phyloP scores from a whole-genome alignment of 2,113 vertebrate species.

The Gracilinanus agilis region DNA sequence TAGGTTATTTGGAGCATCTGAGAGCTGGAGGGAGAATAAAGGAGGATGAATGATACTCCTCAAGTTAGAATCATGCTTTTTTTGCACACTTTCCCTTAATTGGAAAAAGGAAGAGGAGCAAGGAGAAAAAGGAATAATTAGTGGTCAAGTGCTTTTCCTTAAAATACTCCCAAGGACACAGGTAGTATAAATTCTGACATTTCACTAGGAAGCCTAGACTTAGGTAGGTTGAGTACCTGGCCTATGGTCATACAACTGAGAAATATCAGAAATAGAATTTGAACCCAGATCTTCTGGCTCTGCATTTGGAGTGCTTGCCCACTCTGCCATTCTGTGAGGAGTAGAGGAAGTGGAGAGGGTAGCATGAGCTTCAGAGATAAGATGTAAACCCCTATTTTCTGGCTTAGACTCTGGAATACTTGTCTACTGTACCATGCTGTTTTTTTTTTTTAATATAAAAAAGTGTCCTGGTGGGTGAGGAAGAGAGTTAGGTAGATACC shows the following conservation, averaged over 20 bases:
- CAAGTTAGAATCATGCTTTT: neutral
- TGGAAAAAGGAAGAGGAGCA: neutral
- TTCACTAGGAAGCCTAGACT: neutral
- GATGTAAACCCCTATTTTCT: neutral
- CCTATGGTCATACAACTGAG: neutral
- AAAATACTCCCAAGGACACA: neutral
- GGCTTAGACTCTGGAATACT: neutral
- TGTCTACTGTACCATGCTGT: neutral
- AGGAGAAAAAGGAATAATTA: neutral
- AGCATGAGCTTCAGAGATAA: neutral
- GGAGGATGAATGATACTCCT: neutral
- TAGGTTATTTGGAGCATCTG: neutral
- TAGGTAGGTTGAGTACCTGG: neutral
- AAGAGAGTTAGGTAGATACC: neutral
- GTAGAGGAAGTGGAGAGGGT: neutral
- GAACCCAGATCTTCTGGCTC: neutral
- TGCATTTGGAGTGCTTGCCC: neutral
- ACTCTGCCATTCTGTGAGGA: neutral
- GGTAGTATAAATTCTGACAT: neutral
- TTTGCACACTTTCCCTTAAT: too few relatives aligned
- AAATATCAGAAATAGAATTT: neutral
- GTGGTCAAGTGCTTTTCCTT: neutral
- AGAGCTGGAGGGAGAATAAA: neutral
- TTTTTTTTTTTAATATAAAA: neutral
- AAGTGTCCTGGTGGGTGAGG: neutral